Conservation (phyloP, 2,797 vertebrate species). For the Limnodromus scolopaceus region DNA sequence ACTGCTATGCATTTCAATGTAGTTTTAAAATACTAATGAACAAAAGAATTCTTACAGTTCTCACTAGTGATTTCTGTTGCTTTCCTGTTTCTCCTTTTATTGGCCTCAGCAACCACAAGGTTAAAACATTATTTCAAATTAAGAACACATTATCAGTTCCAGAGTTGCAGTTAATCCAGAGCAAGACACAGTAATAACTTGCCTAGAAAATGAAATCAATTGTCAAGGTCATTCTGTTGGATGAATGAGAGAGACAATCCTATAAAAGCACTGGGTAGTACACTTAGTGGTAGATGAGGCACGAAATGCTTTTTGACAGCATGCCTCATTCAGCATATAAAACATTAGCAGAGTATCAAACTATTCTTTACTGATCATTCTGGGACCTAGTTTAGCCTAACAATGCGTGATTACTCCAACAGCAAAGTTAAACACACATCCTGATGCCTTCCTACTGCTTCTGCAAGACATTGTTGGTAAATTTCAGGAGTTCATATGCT, state of each 20-base stretch:
- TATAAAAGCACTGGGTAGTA: not conserved
- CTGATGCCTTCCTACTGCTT: rapidly evolving
- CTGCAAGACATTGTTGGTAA: not conserved
- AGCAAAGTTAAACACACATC: not conserved
- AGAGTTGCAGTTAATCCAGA: not conserved
- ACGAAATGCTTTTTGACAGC: conserved; percentile 24
- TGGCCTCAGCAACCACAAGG: not conserved
- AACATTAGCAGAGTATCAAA: not conserved
- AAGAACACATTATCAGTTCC: not conserved
- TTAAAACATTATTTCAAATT: not conserved
- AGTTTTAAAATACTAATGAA: not conserved
- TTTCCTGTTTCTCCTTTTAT: not conserved
- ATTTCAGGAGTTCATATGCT: not conserved
- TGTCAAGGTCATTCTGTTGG: not conserved
- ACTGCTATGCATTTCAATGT: not conserved
- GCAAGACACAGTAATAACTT: not conserved
- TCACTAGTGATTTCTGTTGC: not conserved
- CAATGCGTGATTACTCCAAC: not conserved
- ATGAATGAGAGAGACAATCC: not conserved
- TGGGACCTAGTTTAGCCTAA: not conserved
- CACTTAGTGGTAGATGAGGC: conserved; percentile 1
- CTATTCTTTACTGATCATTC: not conserved
- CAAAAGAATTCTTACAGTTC: not conserved
- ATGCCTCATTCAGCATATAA: not conserved
- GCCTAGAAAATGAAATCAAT: conserved; percentile 4